Percentiles rank a stretch among this genome's conserved stretches.
Conservation (phyloP, 2,888 invertebrate species). For the Exephanes ischioxanthus region DNA sequence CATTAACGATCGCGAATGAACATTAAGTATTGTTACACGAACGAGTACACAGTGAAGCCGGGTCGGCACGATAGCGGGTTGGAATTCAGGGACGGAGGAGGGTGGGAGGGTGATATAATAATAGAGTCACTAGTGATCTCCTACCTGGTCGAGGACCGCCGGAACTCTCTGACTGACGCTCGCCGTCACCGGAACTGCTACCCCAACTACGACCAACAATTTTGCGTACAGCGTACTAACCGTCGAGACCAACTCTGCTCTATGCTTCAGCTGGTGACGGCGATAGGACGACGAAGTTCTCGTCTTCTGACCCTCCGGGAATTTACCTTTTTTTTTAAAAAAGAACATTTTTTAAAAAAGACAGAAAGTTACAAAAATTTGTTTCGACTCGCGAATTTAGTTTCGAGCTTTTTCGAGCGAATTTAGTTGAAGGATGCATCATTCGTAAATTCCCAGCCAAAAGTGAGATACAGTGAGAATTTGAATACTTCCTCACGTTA, state of each 20-base stretch:
- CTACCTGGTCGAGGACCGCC: conserved; percentile 90
- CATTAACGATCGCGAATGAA: conserved; percentile 59
- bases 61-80: conserved; percentile 5
- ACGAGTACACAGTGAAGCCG: conserved; percentile 16
- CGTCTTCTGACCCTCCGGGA: conserved; percentile 37
- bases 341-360: background rate
- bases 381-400: background rate
- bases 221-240: conserved; percentile 91
- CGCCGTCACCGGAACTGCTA: conserved; percentile 95
- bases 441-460: too few relatives aligned
- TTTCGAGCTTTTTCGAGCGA: too few relatives aligned
- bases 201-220: conserved; percentile 90
- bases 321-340: conserved; percentile 34
- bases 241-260: conserved; percentile 79
- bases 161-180: conserved; percentile 92
- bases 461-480: too few relatives aligned
- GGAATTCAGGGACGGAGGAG: conserved; percentile 22
- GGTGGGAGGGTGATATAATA: conserved; percentile 30
- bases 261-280: conserved; percentile 71
- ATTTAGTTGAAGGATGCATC: too few relatives aligned
- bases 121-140: conserved; percentile 27
- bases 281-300: conserved; percentile 55
- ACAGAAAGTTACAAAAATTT: background rate
- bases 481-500: too few relatives aligned
- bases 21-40: conserved; percentile 67